Base-by-base conservation (phyloP, 1,140 invertebrate species). In the Macrostomum lignano region DNA sequence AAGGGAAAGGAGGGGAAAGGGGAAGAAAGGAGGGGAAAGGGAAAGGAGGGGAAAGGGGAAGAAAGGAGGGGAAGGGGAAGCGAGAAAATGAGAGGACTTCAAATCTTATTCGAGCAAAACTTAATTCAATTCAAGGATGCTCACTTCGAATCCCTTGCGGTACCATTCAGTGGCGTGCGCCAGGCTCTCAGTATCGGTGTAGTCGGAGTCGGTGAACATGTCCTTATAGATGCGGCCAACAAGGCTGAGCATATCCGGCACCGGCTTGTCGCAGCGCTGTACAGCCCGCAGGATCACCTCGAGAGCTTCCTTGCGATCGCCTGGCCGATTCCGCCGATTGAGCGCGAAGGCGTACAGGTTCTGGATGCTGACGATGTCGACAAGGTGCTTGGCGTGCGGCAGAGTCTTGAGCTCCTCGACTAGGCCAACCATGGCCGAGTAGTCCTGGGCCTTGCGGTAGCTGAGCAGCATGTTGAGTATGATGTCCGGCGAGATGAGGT, bases 221-320 rank as follows among this genome's bases (percentile, higher is more conserved):
- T 98, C 88, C 58, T 98, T 98, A 52, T 94, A 93, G 48, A 96
- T 94, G 36, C 88, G 67, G 1, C 88, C 88, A 56, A 84, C 93
- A 1, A 98, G 64, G 49, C 91, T 93, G n/a, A 98, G 55, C 69
- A 94, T 84, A 54, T 98, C 91, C 9, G 65, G 53, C 1, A n/a
- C 9, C 9, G n/a, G n/a, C 9, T 15, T 28, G 28, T 14, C 15
- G 28, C 10, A 5, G 6, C 7, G 11, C 13, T 30, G 6, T 30
- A 17, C 7, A 7, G 28, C 6, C 13, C 6, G 28, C 15, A 20
- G 14, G 37, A 93, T 88, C 0, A 91, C 77, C 49, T 70, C 63
- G 9, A 96, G 55, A 3, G 86, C 86, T 50, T 74, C 78, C 48
- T 88, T 79, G 38, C 86, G 62, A 58, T 96, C 88, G 0, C 84